These are phyloP conservation scores for Stegodyphus dumicola DNA, from an alignment of 1,140 invertebrate species.

Conservation along the genomic window DNA sequence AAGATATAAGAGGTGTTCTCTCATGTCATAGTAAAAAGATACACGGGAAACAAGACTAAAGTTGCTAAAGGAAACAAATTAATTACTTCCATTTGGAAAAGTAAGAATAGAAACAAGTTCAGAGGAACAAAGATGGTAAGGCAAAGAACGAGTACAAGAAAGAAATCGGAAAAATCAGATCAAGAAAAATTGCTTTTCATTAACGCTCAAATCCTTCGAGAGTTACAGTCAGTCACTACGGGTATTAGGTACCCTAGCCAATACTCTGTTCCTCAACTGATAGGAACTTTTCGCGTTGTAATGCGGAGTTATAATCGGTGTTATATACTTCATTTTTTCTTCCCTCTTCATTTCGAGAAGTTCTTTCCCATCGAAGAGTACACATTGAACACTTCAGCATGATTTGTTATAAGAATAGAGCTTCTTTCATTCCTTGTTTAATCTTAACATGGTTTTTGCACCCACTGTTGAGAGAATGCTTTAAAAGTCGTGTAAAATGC, in stretches of 20 bases:
- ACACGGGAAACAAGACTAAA: not conserved
- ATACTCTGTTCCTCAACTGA: constrained; percentile 6
- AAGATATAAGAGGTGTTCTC: not conserved
- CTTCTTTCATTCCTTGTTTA: not conserved
- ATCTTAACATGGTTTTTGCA: not conserved
- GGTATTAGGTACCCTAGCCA: not conserved
- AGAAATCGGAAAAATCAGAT: not conserved
- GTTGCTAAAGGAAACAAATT: too few relatives aligned
- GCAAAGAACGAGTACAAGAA: not conserved
- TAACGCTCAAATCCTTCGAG: constrained; percentile 6
- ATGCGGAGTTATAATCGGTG: not conserved
- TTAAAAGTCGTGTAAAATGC: too few relatives aligned
- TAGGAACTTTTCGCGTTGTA: constrained; percentile 2
- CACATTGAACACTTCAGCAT: not conserved
- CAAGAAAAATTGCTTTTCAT: constrained; percentile 38
- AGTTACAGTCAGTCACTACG: not conserved
- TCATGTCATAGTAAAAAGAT: not conserved
- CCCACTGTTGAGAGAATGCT: not conserved
- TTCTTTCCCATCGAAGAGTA: too few relatives aligned
- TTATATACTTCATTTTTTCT: not conserved
- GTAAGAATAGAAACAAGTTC: not conserved
- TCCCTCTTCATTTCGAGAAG: not conserved
- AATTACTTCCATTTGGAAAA: too few relatives aligned
- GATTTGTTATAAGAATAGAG: not conserved
- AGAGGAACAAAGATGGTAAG: not conserved